Evolutionary conservation across 2,888 invertebrate genomes (phyloP).

Genomic region (Ecdyonurus torrentis): DNA sequence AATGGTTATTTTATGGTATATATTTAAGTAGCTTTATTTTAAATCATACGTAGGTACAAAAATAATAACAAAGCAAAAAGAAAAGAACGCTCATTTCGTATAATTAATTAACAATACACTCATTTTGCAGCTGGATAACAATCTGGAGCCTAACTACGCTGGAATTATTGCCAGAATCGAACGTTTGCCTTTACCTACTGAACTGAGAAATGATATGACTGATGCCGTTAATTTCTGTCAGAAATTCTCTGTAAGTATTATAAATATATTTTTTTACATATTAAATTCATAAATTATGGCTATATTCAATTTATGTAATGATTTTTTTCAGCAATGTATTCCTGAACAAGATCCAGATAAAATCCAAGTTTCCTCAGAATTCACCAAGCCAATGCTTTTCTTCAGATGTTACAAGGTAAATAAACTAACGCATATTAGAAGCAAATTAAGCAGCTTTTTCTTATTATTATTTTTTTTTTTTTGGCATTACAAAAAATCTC

Average conservation of each 20-base stretch:
- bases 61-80: background rate
- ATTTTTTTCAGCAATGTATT: constrained; percentile 42
- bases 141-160: constrained; percentile 46
- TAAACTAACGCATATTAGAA: too few species aligned
- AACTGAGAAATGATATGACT: constrained; percentile 44
- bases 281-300: too few species aligned
- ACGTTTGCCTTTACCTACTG: constrained; percentile 40
- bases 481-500: too few species aligned
- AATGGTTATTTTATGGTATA: too few species aligned
- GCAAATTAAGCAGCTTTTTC: too few species aligned
- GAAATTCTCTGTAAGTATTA: constrained; percentile 42
- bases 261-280: too few species aligned
- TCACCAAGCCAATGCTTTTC: constrained; percentile 52
- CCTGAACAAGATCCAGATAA: constrained; percentile 45
- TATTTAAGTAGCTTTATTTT: background rate
- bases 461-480: too few species aligned
- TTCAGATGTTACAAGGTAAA: constrained; percentile 50
- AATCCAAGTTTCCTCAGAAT: constrained; percentile 42
- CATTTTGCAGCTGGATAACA: constrained; percentile 32
- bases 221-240: constrained; percentile 49
- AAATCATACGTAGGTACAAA: background rate
- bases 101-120: background rate
- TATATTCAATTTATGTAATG: constrained; percentile 1
- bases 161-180: constrained; percentile 43
- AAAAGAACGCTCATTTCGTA: too few species aligned